Conservation (phyloP, 1,140 invertebrate genomes). For the Luehdorfia chinensis region DNA sequence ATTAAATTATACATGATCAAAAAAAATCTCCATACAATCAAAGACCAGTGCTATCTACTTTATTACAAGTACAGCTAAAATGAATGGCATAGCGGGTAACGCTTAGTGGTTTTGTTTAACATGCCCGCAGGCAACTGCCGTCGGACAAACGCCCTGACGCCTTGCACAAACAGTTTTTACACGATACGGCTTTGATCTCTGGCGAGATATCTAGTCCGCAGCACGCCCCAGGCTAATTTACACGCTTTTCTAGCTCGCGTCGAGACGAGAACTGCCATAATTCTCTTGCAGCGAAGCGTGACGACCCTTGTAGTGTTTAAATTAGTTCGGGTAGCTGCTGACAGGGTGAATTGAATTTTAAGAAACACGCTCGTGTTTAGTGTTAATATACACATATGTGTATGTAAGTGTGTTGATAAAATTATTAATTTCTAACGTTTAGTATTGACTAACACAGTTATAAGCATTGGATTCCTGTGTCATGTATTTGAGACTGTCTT, state of each 20-base stretch:
- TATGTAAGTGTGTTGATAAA: too few relatives aligned
- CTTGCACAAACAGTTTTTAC: conserved; percentile 33
- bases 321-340: not conserved
- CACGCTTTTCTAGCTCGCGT: conserved; percentile 14
- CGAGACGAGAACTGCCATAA: not conserved
- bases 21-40: too few relatives aligned
- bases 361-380: not conserved
- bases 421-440: too few relatives aligned
- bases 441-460: too few relatives aligned
- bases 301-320: not conserved
- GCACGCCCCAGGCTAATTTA: conserved; percentile 9
- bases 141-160: conserved; percentile 2
- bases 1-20: too few relatives aligned
- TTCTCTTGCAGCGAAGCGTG: not conserved
- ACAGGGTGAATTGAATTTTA: not conserved
- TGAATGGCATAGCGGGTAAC: too few relatives aligned
- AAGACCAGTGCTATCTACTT: too few relatives aligned
- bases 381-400: not conserved
- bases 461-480: too few relatives aligned
- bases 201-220: conserved; percentile 30
- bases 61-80: too few relatives aligned
- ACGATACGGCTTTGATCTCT: conserved; percentile 34
- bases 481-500: too few relatives aligned
- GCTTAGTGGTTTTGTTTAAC: too few relatives aligned
- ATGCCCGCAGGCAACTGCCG: not conserved